These are phyloP conservation scores for Setophaga coronata DNA, from an alignment of 2,113 vertebrate genomes.

Conservation along the genomic window DNA sequence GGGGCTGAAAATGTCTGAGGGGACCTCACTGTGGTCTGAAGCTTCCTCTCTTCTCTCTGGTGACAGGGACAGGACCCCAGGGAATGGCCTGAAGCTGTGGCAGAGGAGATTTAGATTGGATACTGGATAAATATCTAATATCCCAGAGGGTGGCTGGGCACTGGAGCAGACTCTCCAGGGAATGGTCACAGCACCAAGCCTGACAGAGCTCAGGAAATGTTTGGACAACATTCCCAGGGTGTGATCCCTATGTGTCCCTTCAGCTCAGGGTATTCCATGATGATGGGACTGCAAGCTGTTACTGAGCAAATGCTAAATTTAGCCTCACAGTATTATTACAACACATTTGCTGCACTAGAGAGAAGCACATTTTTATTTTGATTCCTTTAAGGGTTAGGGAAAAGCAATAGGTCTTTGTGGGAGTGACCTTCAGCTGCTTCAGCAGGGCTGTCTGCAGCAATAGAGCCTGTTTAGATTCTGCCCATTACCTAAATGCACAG, in stretches of 20 bases:
- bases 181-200: background rate
- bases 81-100: background rate
- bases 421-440: background rate
- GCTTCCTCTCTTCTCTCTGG: no score
- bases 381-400: background rate
- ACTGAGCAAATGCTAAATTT: background rate
- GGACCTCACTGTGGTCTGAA: background rate
- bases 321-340: background rate
- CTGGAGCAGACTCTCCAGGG: background rate
- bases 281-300: background rate
- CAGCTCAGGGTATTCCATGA: background rate
- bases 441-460: background rate
- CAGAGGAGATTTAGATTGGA: background rate
- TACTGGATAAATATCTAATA: background rate
- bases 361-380: background rate
- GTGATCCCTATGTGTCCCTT: background rate
- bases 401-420: background rate
- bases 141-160: rapidly evolving
- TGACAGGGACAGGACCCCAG: background rate
- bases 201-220: background rate
- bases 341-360: background rate
- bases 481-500: background rate
- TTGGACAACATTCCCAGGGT: background rate
- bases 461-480: background rate
- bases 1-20: background rate